phyloP scores from a whole-genome alignment of 1,140 invertebrate genomes.

The Cecropterus lyciades region DNA sequence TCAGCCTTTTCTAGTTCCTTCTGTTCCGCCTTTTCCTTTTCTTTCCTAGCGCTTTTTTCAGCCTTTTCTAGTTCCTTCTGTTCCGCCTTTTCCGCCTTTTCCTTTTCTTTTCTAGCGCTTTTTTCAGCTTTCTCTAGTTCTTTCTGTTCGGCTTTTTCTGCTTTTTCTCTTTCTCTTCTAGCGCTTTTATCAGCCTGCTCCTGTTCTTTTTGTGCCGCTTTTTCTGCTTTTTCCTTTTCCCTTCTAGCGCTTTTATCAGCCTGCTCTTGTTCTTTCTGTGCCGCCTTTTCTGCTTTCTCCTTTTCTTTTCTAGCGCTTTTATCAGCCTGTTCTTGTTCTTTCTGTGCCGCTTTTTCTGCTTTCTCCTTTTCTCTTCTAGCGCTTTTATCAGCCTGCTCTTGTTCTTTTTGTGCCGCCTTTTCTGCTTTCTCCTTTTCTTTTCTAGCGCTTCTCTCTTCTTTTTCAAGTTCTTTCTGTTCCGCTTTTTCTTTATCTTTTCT shows the following conservation, averaged over 20 bases:
- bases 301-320: constrained; percentile 6
- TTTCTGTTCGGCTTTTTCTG: background rate
- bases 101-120: constrained; percentile 16
- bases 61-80: constrained; percentile 7
- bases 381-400: constrained; percentile 13
- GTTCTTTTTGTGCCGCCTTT: background rate
- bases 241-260: background rate
- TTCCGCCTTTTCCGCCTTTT: background rate
- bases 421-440: constrained; percentile 5
- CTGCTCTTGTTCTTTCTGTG: background rate
- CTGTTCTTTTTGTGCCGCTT: background rate
- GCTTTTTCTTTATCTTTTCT: constrained; percentile 25
- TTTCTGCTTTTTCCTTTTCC: constrained; percentile 18
- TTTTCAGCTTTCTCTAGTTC: constrained; percentile 1
- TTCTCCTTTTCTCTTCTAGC: constrained; percentile 20
- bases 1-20: background rate
- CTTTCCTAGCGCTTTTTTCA: constrained; percentile 1
- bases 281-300: constrained; percentile 23
- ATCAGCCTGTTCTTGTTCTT: constrained; percentile 14
- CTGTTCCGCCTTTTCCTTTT: constrained; percentile 12
- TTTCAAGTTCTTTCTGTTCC: too few species aligned
- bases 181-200: background rate
- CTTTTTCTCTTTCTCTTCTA: constrained; percentile 27
- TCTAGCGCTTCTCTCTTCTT: background rate
- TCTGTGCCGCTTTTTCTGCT: constrained; percentile 10